These are phyloP conservation scores for Cantharis lateralis DNA, from an alignment of 2,888 invertebrate species.

Conservation along the genomic window DNA sequence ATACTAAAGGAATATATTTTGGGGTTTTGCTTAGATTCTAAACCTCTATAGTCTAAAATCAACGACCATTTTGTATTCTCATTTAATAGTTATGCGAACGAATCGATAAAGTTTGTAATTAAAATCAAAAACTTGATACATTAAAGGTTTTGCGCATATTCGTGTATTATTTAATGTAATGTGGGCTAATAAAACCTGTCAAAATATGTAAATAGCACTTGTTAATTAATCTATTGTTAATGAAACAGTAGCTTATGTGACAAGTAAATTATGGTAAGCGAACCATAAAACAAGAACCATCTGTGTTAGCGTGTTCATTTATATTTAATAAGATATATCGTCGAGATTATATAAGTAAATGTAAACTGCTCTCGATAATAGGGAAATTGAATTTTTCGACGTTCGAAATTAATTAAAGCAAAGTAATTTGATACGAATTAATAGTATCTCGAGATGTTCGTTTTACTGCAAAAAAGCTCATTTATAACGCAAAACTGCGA, in stretches of 20 bases:
- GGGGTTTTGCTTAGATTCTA: too few species aligned
- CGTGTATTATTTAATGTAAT: slow-evolving; percentile 5
- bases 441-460: slow-evolving; percentile 27
- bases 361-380: background rate
- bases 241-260: slow-evolving; percentile 17
- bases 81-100: too few species aligned
- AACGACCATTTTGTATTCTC: too few species aligned
- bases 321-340: background rate
- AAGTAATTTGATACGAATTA: slow-evolving; percentile 36
- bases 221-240: slow-evolving; percentile 17
- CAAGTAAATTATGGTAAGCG: slow-evolving; percentile 14
- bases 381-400: slow-evolving; percentile 29
- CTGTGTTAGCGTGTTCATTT: slow-evolving; percentile 10
- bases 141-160: background rate
- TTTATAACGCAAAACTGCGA: slow-evolving; percentile 35
- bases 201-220: slow-evolving; percentile 18
- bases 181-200: slow-evolving; percentile 22
- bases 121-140: background rate
- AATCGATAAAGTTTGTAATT: background rate
- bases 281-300: slow-evolving; percentile 25
- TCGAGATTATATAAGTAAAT: background rate
- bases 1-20: too few species aligned
- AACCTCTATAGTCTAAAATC: too few species aligned
- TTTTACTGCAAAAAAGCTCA: slow-evolving; percentile 26
- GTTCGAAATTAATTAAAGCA: slow-evolving; percentile 37